Percentiles rank a stretch among this genome's conserved stretches.
These are phyloP conservation scores for Zaprionus kolodkinae DNA, from an alignment of 1,140 invertebrate genomes.

Conservation along the genomic window DNA sequence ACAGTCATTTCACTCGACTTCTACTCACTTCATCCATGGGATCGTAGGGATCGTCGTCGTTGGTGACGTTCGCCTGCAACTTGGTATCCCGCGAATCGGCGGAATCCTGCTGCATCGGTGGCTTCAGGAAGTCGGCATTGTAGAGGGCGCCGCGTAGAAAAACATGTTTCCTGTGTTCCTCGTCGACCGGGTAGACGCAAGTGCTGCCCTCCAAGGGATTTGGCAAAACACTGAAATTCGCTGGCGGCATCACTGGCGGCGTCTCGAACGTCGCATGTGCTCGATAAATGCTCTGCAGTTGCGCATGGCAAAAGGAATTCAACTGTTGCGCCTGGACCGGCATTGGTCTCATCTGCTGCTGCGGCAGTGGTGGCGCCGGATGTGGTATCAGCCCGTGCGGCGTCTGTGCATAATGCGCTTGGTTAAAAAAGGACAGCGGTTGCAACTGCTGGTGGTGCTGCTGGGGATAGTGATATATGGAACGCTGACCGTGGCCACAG, in stretches of 20 bases:
- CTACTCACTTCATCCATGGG: conserved; percentile 16
- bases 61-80: neutral
- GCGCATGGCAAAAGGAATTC: neutral
- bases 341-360: neutral
- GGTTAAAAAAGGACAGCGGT: neutral
- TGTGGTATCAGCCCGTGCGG: neutral
- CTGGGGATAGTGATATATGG: neutral
- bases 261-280: neutral
- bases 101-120: neutral
- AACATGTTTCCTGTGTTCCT: neutral
- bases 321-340: neutral
- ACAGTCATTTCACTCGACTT: neutral
- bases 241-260: neutral
- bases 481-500: neutral
- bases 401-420: neutral
- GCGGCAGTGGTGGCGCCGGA: neutral
- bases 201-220: neutral
- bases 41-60: neutral
- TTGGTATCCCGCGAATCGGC: too few species aligned
- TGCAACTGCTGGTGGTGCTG: neutral
- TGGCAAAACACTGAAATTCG: neutral
- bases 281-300: neutral
- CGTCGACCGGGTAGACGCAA: neutral
- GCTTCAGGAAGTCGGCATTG: conserved; percentile 6
- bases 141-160: conserved; percentile 21